Conservation (phyloP, 1,140 invertebrate species). For the Musca vetustissima region DNA sequence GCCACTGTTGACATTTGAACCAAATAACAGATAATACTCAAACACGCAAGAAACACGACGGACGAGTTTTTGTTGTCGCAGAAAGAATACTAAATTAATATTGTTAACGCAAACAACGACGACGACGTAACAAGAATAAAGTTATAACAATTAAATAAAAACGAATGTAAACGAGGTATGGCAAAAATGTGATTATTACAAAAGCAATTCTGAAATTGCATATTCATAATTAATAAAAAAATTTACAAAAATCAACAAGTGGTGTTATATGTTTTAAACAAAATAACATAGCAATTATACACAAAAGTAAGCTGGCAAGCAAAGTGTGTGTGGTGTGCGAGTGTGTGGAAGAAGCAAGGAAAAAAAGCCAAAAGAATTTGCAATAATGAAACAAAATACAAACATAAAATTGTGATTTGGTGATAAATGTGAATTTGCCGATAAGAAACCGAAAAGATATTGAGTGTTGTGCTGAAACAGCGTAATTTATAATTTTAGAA, state of each 20-base stretch:
- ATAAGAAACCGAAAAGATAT: too few relatives aligned
- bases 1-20: constrained; percentile 3
- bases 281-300: too few relatives aligned
- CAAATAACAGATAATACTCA: constrained; percentile 3
- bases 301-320: too few relatives aligned
- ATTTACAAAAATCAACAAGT: constrained; percentile 13
- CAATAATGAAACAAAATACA: neutral
- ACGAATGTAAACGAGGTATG: neutral
- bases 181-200: neutral
- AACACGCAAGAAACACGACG: too few relatives aligned
- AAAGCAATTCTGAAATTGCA: too few relatives aligned
- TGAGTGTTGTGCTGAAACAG: too few relatives aligned
- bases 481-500: too few relatives aligned
- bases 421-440: too few relatives aligned
- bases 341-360: neutral
- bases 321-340: too few relatives aligned
- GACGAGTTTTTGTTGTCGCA: too few relatives aligned
- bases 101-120: too few relatives aligned
- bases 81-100: too few relatives aligned
- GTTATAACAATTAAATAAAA: neutral
- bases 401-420: neutral
- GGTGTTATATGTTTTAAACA: neutral
- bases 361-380: neutral
- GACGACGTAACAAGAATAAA: neutral
- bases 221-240: neutral